These are phyloP conservation scores for Mastomys coucha DNA, from an alignment of 2,113 vertebrate genomes.

Conservation along the genomic window DNA sequence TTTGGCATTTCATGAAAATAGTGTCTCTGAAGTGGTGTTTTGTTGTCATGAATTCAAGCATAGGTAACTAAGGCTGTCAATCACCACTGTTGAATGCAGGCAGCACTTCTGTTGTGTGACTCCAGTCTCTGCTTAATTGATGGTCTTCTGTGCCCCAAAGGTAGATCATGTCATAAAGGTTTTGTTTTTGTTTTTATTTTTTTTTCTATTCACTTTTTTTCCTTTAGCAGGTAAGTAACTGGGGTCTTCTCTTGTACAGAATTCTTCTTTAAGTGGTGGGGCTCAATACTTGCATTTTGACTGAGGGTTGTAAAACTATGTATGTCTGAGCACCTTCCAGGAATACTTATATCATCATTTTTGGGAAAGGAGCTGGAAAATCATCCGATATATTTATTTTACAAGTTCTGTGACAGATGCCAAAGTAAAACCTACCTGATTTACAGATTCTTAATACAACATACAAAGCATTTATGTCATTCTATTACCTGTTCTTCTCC, in stretches of 20 bases:
- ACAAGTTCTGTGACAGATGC: neutral
- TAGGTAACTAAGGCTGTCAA: neutral
- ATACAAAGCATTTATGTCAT: neutral
- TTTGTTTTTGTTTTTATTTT: neutral
- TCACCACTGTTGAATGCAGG: neutral
- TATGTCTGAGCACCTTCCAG: neutral
- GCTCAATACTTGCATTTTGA: neutral
- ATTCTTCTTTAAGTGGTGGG: neutral
- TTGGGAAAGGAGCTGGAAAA: neutral
- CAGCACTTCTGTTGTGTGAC: neutral
- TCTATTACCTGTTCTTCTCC: neutral
- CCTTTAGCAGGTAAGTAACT: neutral
- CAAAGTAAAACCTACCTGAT: neutral
- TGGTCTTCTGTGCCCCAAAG: neutral
- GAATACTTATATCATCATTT: conserved; percentile 30
- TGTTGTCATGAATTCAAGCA: neutral
- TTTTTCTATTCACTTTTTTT: neutral
- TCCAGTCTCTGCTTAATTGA: neutral
- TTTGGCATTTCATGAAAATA: neutral
- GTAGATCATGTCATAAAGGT: neutral
- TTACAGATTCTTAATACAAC: neutral
- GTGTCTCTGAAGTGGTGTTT: neutral
- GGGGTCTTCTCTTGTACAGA: neutral
- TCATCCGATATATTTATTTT: neutral
- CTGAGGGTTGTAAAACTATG: neutral